Base-by-base conservation (phyloP, 64 coral and sea anemone genomes). In the Dendrophyllia cribrosa region DNA sequence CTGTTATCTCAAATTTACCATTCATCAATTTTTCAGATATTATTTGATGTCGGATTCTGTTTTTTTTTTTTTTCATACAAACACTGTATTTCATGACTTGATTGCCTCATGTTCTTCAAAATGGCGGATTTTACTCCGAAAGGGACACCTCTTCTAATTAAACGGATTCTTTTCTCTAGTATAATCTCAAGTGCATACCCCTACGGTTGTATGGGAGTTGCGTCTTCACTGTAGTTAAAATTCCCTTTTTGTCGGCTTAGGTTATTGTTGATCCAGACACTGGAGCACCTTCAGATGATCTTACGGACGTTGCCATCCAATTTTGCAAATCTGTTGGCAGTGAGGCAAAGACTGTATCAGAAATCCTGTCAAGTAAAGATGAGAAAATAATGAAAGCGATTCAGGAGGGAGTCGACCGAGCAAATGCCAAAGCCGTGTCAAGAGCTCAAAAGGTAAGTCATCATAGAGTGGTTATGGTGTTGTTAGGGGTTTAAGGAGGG, bases 371-470 rank as follows among this genome's bases (percentile, higher is more conserved):
- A 55, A 94, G 66, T 10, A 99, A 96, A 26, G 91, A 99, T 64
- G 97, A 96, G 71, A 99, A 94, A 22, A 59, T 99, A 16, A 96
- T 91, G 94, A 93, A 93, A 25, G 90, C 91, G 14, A 99, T 99
- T 59, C 94, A 99, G 74, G 86, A 91, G 5, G 97, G 97, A 13
- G 45, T 99, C 11, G 93, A 96, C 51, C 65, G 91, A 13, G 94
- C 91, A 52, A 99, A 99, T 62, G 82, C 62, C 7, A 75, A 62
- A 43, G 75, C 94, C 16, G 71, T 81, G 9, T 99, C 97, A 5
- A 71, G 97, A 65, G 97, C 97, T 77, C 97, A 99, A 34, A 99
- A 99, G 90, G 97, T 99, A 91, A 7, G 53, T 70, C 2, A 7
- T 4, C 7, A 0, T 24, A 9, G 6, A 69, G 22, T 69, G 22